Base-by-base conservation (phyloP, 1,140 invertebrate species). In the Solen grandis region DNA sequence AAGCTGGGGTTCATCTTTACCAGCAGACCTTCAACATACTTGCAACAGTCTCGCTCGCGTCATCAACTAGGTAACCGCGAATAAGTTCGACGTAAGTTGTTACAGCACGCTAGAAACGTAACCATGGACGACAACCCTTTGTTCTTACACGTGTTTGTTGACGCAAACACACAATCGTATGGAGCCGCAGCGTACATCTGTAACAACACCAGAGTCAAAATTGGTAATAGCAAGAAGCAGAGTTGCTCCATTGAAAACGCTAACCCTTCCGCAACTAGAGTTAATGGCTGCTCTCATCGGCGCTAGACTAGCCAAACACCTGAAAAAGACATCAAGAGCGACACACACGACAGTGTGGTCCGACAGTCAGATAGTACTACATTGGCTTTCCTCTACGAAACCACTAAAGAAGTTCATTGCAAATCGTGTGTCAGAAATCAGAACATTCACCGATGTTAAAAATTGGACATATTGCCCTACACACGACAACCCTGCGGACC, bases 331-430 rank as follows among this genome's bases (percentile, higher is more conserved):
- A 2, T 46, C 70, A 10, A 68, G 54, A n/a, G 35, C 59, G 22
- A 55, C 50, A 5, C 22, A 16, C n/a, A 25, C 54, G 3, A 65
- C 22, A 55, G 50, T 84, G 2, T 84, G 72, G 81, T 81, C 55
- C 25, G 81, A 83, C 41, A 85, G 75, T 65, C 63, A 83, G 27
- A 85, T 83, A n/a, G 72, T 76, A 22, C 38, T 85, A n/a, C 72
- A 73, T 38, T 83, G 76, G 77, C n/a, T 85, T 5, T 35, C 22
- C 33, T 68, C 50, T 36, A 63, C 62, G 16, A 59, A 75, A 65
- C 14, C 31, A 55, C 38, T 69, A 65, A 70, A 62, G 29, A 36
- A 35, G 54, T 85, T 85, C 70, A 59, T 82, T 14, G n/a, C 22
- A 36, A 57, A 59, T 25, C 14, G 80, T 14, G 52, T 77, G 5